A percentile compares a stretch with the other conserved stretches of the same genome.
Conservation (phyloP, 1,140 invertebrate species). For the Euwallacea fornicatus region DNA sequence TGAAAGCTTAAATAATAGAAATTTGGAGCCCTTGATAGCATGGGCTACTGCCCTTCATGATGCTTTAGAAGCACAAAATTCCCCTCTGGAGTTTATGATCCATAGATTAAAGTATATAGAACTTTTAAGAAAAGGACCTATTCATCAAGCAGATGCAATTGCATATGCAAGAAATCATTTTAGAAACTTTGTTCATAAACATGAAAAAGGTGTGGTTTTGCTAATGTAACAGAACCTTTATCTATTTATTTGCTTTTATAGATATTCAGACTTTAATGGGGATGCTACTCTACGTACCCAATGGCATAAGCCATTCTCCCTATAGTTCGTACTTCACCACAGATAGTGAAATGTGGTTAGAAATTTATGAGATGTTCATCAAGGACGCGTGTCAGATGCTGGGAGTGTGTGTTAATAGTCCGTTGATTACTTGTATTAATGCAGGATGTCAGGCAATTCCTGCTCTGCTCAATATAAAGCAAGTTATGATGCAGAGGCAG, state of each 20-base stretch:
- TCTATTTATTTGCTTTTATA: constrained; percentile 47
- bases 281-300: constrained; percentile 78
- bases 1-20: constrained; percentile 74
- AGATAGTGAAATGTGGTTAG: constrained; percentile 77
- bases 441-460: constrained; percentile 92
- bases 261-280: constrained; percentile 88
- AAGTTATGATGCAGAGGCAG: constrained; percentile 95
- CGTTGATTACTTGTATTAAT: constrained; percentile 72
- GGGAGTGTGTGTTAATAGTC: constrained; percentile 81
- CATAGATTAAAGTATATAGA: constrained; percentile 65
- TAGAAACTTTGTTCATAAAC: constrained; percentile 76
- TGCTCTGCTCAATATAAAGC: constrained; percentile 90
- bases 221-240: neutral
- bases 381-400: constrained; percentile 90
- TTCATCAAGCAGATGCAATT: constrained; percentile 76
- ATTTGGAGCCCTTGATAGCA: constrained; percentile 78
- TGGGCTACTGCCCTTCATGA: constrained; percentile 72
- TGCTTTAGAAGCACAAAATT: constrained; percentile 66
- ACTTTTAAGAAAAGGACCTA: constrained; percentile 64
- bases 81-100: constrained; percentile 84
- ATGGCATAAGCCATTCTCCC: constrained; percentile 78
- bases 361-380: constrained; percentile 82
- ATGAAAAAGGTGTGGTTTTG: constrained; percentile 71
- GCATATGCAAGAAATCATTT: constrained; percentile 84
- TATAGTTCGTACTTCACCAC: constrained; percentile 71